A percentile compares a stretch with the other conserved stretches of the same genome.
phyloP scores from a whole-genome alignment of 2,797 vertebrate genomes.

The Sebastolobus alascanus region DNA sequence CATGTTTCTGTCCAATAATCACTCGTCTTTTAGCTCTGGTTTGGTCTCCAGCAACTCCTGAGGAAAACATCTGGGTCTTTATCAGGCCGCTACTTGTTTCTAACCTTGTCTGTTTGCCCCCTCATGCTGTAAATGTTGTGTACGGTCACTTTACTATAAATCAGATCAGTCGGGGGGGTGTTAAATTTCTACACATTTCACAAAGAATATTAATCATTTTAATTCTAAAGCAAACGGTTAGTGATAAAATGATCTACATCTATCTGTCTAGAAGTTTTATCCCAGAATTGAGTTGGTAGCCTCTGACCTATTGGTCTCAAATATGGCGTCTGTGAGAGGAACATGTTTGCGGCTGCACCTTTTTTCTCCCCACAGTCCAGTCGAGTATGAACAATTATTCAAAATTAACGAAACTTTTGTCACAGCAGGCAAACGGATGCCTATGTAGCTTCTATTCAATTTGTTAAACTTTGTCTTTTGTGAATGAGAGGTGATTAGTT shows the following conservation, averaged over 20 bases:
- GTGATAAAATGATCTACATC: not conserved
- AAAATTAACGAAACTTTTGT: constrained; percentile 2
- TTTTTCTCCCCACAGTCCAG: not conserved
- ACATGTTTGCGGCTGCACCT: not conserved
- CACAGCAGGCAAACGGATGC: not conserved
- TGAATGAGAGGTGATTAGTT: constrained; percentile 56
- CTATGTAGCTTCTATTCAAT: not conserved
- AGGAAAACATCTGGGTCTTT: not conserved
- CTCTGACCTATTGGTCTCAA: not conserved
- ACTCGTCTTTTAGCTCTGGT: not conserved
- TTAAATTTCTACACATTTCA: not conserved
- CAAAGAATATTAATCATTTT: not conserved
- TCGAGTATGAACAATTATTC: not conserved
- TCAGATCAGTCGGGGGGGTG: no score
- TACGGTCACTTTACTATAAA: no score
- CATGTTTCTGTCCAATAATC: not conserved
- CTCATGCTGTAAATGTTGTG: no score
- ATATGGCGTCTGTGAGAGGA: not conserved
- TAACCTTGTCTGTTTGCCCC: no score
- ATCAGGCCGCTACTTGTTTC: not conserved
- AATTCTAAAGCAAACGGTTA: not conserved
- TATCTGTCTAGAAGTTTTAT: not conserved
- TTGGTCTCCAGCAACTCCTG: not conserved
- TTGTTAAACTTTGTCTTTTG: constrained; percentile 41
- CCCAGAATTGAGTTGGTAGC: not conserved